phyloP scores from a whole-genome alignment of 2,797 vertebrate species.

The Cercopithecus hamlyni region DNA sequence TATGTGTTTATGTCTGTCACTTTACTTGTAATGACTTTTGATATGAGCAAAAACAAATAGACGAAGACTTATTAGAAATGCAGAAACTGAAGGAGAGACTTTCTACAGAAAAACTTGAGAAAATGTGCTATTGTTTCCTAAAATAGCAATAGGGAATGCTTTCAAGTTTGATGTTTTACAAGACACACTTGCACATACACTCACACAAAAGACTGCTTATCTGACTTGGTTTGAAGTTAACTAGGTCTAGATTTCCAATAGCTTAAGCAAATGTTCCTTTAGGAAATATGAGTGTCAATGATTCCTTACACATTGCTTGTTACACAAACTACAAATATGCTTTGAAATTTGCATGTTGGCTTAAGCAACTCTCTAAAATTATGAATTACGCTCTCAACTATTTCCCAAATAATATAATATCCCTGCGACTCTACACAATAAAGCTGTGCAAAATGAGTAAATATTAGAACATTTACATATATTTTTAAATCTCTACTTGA shows the following conservation, averaged over 20 bases:
- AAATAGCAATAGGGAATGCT: background rate
- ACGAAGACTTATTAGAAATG: background rate
- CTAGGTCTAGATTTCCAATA: background rate
- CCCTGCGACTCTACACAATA: background rate
- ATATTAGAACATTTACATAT: background rate
- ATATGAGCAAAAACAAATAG: background rate
- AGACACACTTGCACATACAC: background rate
- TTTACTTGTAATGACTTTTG: background rate
- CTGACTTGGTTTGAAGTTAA: background rate
- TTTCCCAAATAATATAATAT: background rate
- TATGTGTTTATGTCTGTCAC: background rate
- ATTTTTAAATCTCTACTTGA: background rate
- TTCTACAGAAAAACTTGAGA: background rate
- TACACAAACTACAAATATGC: background rate
- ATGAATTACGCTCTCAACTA: background rate
- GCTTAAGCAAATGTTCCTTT: background rate
- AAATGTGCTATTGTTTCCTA: background rate
- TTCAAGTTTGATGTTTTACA: background rate
- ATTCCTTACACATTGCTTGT: background rate
- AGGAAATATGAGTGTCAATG: background rate
- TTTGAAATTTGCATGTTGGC: background rate
- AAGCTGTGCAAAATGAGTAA: background rate
- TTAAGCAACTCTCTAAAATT: background rate
- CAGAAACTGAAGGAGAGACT: background rate
- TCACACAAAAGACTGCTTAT: background rate